Evolutionary conservation across 1,140 invertebrate species (phyloP), one percentile per base, ranked within the genome.

Genomic region (Drosophila lacteicornis): DNA sequence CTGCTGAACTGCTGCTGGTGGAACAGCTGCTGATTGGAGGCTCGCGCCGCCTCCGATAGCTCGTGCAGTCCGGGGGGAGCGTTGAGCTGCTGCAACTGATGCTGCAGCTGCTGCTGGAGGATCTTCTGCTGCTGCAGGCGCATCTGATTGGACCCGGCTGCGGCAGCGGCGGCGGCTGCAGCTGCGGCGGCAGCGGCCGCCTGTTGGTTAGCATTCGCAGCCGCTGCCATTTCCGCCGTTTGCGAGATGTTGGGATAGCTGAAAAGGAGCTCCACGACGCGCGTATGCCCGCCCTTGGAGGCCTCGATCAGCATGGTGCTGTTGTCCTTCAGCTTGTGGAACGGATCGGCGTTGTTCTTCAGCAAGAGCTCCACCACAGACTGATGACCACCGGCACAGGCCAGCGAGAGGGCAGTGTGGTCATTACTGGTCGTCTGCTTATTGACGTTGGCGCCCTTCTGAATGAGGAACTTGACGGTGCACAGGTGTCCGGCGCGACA

Each of bases 291-390:
- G 56, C 98, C 98, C 94, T 99, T 99, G 13, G 98, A 97, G 40
- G 99, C 99, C 94, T 99, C 99, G 79, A 99, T 99, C 63, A 99
- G 94, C 97, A 99, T 99, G 38, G 98, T 99, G 46, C 98, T 99
- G 93, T 99, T 99, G 94, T 99, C 99, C 96, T 99, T 99, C 12
- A 99, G 94, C 94, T 98, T 98, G 94, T 99, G 98, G 93, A 97
- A 97, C 47, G 98, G 97, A 95, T 99, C 98, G 38, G 98, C 98
- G 78, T 97, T 96, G 93, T 98, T 96, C 22, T 96, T 95, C 58
- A 99, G 94, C 47, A 99, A 94, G 68, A 98, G 94, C 93, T 99
- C 97, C 4, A 99, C 98, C 36, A 99, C 97, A 68, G 96, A 94
- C 63, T 98, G 94, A 93, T 99, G 98, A 25, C 99, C 99, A 59